Percentiles rank a stretch among this genome's conserved stretches.
Conservation (phyloP, 2,797 vertebrate species). For the Vireo griseus region DNA sequence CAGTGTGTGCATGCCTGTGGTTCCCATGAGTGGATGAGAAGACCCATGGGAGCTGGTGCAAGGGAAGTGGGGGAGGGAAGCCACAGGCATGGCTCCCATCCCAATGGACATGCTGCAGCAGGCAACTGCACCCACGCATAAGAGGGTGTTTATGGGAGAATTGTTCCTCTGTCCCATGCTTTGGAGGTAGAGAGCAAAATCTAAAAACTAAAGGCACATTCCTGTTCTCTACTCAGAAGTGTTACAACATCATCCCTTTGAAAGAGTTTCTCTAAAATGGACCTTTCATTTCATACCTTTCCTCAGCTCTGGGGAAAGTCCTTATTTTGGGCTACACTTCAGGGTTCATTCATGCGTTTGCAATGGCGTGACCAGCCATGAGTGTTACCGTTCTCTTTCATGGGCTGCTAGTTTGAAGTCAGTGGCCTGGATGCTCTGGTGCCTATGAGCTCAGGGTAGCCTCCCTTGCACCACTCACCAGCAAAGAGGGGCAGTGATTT, state of each 20-base stretch:
- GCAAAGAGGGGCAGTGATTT: background rate
- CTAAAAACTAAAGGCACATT: background rate
- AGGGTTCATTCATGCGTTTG: background rate
- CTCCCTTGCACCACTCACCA: fast-evolving
- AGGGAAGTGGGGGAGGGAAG: background rate
- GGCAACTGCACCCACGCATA: fast-evolving
- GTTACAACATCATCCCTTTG: background rate
- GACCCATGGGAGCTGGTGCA: background rate
- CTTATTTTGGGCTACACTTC: background rate
- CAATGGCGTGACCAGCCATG: background rate
- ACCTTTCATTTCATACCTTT: background rate
- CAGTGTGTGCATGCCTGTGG: fast-evolving
- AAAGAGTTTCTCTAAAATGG: background rate
- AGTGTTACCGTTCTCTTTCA: background rate
- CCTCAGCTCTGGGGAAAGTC: background rate
- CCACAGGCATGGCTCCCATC: fast-evolving
- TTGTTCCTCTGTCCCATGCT: background rate
- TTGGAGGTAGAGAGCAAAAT: background rate
- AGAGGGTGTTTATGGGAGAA: background rate
- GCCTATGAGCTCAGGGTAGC: background rate
- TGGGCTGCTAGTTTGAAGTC: background rate
- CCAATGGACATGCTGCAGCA: background rate
- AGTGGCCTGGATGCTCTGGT: background rate
- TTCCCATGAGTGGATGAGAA: background rate
- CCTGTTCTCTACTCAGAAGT: background rate